Conservation (phyloP, 2,113 vertebrate species). For the Dendropsophus ebraccatus region DNA sequence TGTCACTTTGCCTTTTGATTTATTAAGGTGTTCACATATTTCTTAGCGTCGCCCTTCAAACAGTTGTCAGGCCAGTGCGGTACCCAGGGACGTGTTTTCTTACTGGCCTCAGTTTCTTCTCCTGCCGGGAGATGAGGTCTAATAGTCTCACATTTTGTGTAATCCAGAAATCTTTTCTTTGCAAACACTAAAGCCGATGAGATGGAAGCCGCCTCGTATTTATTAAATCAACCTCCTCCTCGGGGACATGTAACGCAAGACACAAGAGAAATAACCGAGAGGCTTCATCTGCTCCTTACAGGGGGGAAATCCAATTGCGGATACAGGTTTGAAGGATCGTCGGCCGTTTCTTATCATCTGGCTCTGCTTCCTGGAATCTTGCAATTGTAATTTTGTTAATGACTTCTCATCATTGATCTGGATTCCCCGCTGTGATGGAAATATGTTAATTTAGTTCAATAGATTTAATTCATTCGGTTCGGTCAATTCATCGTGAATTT, state of each 20-base stretch:
- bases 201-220: conserved; percentile 6
- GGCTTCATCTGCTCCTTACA: not conserved
- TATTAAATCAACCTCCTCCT: conserved; percentile 25
- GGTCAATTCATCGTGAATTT: not conserved
- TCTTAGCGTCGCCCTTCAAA: not conserved
- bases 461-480: conserved; percentile 10
- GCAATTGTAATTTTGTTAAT: not conserved
- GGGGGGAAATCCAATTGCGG: not conserved
- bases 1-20: too few relatives aligned
- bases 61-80: conserved; percentile 8
- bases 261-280: conserved; percentile 2
- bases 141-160: conserved; percentile 29
- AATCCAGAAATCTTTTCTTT: conserved; percentile 43
- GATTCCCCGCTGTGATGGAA: not conserved
- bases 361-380: not conserved
- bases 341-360: not conserved
- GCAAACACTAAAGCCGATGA: not conserved
- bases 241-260: not conserved
- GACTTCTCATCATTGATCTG: conserved; percentile 20
- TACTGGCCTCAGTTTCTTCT: not conserved
- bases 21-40: too few relatives aligned
- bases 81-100: not conserved
- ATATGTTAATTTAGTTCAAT: conserved; percentile 12
- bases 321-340: not conserved
- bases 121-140: conserved; percentile 12